Base-by-base conservation (phyloP, 2,797 vertebrate genomes). In the Hydrolagus colliei region DNA sequence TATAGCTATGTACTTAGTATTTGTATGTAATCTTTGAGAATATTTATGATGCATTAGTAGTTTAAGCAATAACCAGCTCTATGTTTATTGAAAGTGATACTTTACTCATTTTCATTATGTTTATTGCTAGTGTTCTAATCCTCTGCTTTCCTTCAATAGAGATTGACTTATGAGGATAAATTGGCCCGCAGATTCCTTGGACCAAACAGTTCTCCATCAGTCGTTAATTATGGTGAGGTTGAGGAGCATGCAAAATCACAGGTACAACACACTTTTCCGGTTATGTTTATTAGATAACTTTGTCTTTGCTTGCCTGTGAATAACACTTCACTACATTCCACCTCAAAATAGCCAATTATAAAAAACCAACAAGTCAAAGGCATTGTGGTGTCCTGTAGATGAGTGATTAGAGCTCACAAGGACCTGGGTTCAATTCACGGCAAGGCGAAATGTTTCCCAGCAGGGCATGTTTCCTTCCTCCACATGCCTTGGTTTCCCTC, bases 171-270 rank as follows among this genome's bases (percentile, higher is more conserved):
- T 91, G 92, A 92, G 91, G 91, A 92, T 91, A 93, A 95, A 92
- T 89, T 93, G 90, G 90, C 89, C 88, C 92, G 90, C 92, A 93
- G 91, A 92, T 88, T 90, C 88, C 91, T 93, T 88, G 93, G 92
- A 95, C 91, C 92, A 93, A 94, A 92, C 91, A 91, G 90, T 92
- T 90, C 93, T 88, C 92, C 93, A 89, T 90, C 92, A 91, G 86
- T 93, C 90, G 89, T 95, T 94, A 95, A 90, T 91, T 94, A 93
- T 94, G 92, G 94, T 86, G 92, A 96, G 94, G 94, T 95, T 94
- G 91, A 93, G 90, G 89, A 91, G 84, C 87, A 71, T 89, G 78
- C 87, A 86, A 73, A 63, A 73, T 88, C 87, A 87, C 89, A 90
- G 89, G 88, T 91, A 89, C 85, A 89, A 16, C 20, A 73, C 12